Evolutionary conservation across 2,113 vertebrate genomes (phyloP), one percentile per base, ranked within the genome.

Genomic region (Bambusicola thoracicus): DNA sequence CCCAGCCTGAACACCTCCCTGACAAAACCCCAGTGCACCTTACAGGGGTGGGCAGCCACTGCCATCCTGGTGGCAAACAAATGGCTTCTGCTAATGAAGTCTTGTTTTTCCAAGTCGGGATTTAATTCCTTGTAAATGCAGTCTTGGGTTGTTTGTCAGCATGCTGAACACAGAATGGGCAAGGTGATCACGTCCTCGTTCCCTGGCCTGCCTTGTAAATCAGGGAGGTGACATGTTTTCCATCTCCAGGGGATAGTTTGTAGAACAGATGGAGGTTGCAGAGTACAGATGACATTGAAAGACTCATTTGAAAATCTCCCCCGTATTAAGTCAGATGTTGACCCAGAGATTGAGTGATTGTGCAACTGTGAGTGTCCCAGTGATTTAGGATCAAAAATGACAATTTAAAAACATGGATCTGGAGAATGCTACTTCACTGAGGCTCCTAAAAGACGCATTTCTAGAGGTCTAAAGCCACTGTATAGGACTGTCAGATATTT

Each of bases 1-100:
- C 13, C 0, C 0, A 5, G 7, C 7, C 77, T 19, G 74, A 49
- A 55, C 34, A 9, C 29, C 24, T 76, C 24, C 40, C 22, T 3
- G 19, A 18, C 18, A 43, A 59, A 86, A 49, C 34, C 20, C n/a
- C 34, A 9, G 29, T 1, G 1, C 0, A 3, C 40, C 36, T 24
- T 6, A 8, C 1, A 6, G 29, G 11, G 36, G 12, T 6, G 21
- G 16, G 11, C 68, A 44, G 62, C 51, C 30, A 8, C 11, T n/a
- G 36, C 32, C 2, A 0, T 48, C 73, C 61, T 22, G 32, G 46
- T 62, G 40, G 40, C 41, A 59, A 46, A 38, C 12, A 67, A 74
- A 78, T 20, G 67, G 32, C 56, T 77, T 38, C 69, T 89, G 56
- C n/a, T 93, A 81, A 90, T 55, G 65, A 81, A 78, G 61, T 22